These are phyloP conservation scores for Myotis davidii DNA, from an alignment of 2,113 vertebrate genomes.

Conservation along the genomic window DNA sequence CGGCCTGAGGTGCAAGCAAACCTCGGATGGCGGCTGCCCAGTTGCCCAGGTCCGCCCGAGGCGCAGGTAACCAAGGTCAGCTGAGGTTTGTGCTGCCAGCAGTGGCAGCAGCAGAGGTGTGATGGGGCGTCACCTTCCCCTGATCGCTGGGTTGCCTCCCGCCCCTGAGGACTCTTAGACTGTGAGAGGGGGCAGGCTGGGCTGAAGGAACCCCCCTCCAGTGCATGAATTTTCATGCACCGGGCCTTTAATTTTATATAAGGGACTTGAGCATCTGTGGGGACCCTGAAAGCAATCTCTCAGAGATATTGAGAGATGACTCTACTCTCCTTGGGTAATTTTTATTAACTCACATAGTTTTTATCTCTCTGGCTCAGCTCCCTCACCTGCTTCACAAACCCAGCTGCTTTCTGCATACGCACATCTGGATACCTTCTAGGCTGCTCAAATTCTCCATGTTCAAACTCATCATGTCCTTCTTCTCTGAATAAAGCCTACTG, in stretches of 20 bases:
- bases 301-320: neutral
- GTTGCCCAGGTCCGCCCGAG: too few relatives aligned
- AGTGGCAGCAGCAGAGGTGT: too few relatives aligned
- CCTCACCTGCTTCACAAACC: neutral
- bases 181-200: too few relatives aligned
- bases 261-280: neutral
- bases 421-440: neutral
- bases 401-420: neutral
- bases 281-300: neutral
- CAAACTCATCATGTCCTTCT: neutral
- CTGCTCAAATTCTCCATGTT: neutral
- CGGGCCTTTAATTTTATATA: neutral
- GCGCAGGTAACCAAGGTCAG: too few relatives aligned
- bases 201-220: too few relatives aligned
- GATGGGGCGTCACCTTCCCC: too few relatives aligned
- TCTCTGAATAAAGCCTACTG: neutral
- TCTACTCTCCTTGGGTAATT: neutral
- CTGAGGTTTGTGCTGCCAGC: too few relatives aligned
- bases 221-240: too few relatives aligned
- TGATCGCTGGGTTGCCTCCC: too few relatives aligned
- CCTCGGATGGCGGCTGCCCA: too few relatives aligned
- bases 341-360: neutral
- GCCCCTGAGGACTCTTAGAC: too few relatives aligned
- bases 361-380: neutral
- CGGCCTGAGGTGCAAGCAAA: too few relatives aligned